phyloP scores from a whole-genome alignment of 2,113 vertebrate species.

The Mustela lutreola region DNA sequence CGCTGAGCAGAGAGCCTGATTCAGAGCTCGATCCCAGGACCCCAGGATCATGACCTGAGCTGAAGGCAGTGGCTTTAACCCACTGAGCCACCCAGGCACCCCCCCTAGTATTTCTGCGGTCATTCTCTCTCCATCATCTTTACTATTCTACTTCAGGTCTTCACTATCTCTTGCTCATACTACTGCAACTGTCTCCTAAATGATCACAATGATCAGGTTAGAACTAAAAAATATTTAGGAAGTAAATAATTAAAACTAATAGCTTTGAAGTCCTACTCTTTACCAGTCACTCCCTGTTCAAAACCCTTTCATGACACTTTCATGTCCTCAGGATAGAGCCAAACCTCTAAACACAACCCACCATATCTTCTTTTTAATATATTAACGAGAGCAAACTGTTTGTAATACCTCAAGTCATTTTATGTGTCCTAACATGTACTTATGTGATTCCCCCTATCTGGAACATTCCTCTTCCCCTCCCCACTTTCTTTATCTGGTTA shows the following conservation, averaged over 20 bases:
- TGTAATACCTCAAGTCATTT: background rate
- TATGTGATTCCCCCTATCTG: background rate
- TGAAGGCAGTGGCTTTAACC: too few species aligned
- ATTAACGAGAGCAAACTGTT: background rate
- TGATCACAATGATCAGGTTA: background rate
- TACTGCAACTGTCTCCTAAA: background rate
- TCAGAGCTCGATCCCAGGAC: too few species aligned
- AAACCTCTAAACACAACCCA: constrained; percentile 53
- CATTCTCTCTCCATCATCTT: background rate
- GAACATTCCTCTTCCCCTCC: background rate
- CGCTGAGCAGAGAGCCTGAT: too few species aligned
- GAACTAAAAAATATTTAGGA: background rate
- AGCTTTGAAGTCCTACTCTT: background rate
- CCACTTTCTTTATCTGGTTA: background rate
- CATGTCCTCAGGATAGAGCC: background rate
- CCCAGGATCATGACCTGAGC: too few species aligned
- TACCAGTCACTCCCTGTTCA: background rate
- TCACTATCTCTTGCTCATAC: background rate
- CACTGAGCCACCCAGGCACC: too few species aligned
- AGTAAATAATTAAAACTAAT: constrained; percentile 23
- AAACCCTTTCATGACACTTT: constrained; percentile 41
- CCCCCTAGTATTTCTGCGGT: background rate
- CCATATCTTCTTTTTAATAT: background rate
- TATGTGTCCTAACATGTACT: background rate
- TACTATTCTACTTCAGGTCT: background rate